Evolutionary conservation across 1,140 invertebrate species (phyloP), one percentile per base, ranked within the genome.

Genomic region (Batillaria attramentaria): DNA sequence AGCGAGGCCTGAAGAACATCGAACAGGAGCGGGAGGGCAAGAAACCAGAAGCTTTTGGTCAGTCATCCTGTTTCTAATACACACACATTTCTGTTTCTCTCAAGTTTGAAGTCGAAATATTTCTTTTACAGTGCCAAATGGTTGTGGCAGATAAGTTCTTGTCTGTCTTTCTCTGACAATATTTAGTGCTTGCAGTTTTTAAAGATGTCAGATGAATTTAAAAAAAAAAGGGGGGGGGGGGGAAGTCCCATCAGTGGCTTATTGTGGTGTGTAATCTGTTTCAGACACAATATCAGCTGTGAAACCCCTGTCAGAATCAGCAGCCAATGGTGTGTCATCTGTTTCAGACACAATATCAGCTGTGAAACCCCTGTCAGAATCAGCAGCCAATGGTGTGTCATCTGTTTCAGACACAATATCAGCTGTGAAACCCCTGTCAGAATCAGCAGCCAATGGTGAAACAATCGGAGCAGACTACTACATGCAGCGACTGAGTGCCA

Each of bases 1-100:
- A 97, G 87, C 93, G 95, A 78, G 96, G 96, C 5, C 92, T 99
- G 50, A 94, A 94, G 73, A 94, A 95, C 78, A 96, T 98, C 54
- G 96, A 95, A 78, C 80, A 84, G 57, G 92, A 93, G 77, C 85
- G 90, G 66, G 83, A 84, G 66, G 85, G 84, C 24, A 84, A 83
- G 62, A 73, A 78, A 69, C 62, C 37, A 35, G 62, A 76, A 39
- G n/a, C 39, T 0, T 46, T 75, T 28, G 76, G 60, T 77, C 8
- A 20, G 65, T 43, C 60, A 37, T 46, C 18, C 2, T 50, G 31
- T 24, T 37, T 60, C 70, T 33, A 33, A 16, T 66, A n/a, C 35
- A 28, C 28, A 16, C 13, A 41, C 31, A 28, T 28, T 10, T 33
- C 41, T 3, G 28, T 41, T 1, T 6, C 1, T 57, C 65, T 13